Base-by-base conservation (phyloP, 2,797 vertebrate genomes). In the Hirundo rustica region DNA sequence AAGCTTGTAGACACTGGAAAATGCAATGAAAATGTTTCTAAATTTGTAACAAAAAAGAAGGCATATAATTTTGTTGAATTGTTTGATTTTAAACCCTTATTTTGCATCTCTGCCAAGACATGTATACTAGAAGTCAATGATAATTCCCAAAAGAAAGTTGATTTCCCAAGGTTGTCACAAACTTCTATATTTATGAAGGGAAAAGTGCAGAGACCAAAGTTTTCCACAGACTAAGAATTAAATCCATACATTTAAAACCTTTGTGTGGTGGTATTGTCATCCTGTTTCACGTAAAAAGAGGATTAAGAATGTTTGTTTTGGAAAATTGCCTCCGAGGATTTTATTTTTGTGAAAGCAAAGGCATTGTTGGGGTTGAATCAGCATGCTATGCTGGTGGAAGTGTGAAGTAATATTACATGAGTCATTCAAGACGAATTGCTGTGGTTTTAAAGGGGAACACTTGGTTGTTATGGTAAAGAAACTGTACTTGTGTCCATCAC, bases 221-320 rank as follows among this genome's bases (percentile, higher is more conserved):
- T 89, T 91, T 93, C n/a, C 27, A 34, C 21, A 62, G 13, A 83
- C 18, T 34, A n/a, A 74, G 27, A 77, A 85, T 66, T 58, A 88
- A 92, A 93, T 93, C 68, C 36, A 73, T 92, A 73, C 11, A 53
- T 93, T 92, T 91, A n/a, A 81, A 55, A 82, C 21, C 55, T 86
- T 72, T 81, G 13, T 72, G 27, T 70, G 47, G 72, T 77, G 55
- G 22, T 68, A 83, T 79, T 93, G 50, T 55, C 76, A 78, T 88
- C 71, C 47, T 72, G 10, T 77, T 93, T 74, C 74, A 53, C 0
- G 0, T 80, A 89, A 62, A 34, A 62, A 32, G 40, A 83, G 68
- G 40, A 82, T 65, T 93, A 95, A 85, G 66, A 75, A 66, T 65
- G 88, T 88, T 80, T 80, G 18, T 58, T 89, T 88, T 79, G 80